phyloP scores from a whole-genome alignment of 1,140 invertebrate genomes.

The Wiebesia pumilae region DNA sequence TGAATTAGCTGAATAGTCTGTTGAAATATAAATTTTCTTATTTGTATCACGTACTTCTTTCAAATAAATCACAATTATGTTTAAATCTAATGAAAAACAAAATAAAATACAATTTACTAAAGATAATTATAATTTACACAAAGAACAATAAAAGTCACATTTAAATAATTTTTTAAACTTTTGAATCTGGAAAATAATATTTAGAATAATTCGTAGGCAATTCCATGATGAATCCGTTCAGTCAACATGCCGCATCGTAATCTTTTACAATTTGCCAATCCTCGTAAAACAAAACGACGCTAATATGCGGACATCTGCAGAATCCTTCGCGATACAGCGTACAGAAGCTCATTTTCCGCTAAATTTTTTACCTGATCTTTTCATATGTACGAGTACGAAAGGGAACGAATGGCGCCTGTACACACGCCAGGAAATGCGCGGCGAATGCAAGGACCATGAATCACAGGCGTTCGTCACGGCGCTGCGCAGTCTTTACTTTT shows the following conservation, averaged over 20 bases:
- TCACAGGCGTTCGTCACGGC: neutral
- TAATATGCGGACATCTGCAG: neutral
- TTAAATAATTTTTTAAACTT: too few species aligned
- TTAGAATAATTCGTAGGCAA: neutral
- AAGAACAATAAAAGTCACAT: neutral
- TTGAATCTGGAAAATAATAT: neutral
- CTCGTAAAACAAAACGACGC: neutral
- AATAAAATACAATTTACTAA: neutral
- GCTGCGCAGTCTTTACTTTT: neutral
- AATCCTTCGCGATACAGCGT: neutral
- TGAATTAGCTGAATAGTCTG: too few species aligned
- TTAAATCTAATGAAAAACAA: neutral
- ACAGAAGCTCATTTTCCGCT: neutral
- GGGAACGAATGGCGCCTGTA: neutral
- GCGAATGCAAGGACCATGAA: neutral
- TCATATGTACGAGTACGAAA: neutral
- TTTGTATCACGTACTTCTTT: neutral
- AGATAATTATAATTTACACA: too few species aligned
- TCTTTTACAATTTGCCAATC: neutral
- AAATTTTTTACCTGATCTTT: neutral
- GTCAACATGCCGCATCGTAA: neutral
- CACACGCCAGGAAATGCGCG: too few species aligned
- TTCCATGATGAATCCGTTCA: neutral
- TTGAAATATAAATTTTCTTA: too few species aligned
- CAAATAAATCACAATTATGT: conserved; percentile 19